Evolutionary conservation across 2,797 vertebrate species (phyloP), one percentile per base, ranked within the genome.

Genomic region (Threskiornis aethiopicus): DNA sequence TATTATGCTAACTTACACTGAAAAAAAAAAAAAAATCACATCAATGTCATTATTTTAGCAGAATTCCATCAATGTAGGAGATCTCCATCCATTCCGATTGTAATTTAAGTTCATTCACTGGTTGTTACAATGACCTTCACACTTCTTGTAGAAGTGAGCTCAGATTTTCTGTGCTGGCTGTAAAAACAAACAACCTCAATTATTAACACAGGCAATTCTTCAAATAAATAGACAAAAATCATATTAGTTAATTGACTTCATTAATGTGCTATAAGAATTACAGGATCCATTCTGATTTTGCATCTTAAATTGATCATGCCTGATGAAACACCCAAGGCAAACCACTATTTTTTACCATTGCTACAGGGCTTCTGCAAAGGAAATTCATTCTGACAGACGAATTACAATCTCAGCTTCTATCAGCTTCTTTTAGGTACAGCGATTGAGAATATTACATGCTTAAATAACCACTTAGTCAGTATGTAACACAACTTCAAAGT

Each of bases 381-480:
- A 95, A 89, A 84, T 73, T 12, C 37, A 70, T 87, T 90, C 93
- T 96, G 85, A 87, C 78, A 94, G 91, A 79, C 31, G 75, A 90
- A 90, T 72, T 62, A 72, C 24, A 59, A 49, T 37, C 57, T 76
- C 72, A 78, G 61, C 26, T 94, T 70, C 78, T 62, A 47, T 66
- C 71, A 81, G 54, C 33, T 94, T 85, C 70, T 94, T 95, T 65
- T 59, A 37, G 16, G n/a, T 54, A 83, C 52, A 75, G 59, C 66
- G 91, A 71, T 15, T 5, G 0, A 75, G 44, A 87, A 8, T 64
- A 87, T 75, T 80, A 90, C 84, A 84, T 77, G 52, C 15, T 73
- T 83, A 87, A 89, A 80, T 72, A 94, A 94, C 42, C 25, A 83
- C 11, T 54, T 55, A 64, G 70, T 33, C 52, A 57, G 39, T 13